These are phyloP conservation scores for Puntigrus tetrazona DNA, from an alignment of 2,113 vertebrate genomes.

Conservation along the genomic window DNA sequence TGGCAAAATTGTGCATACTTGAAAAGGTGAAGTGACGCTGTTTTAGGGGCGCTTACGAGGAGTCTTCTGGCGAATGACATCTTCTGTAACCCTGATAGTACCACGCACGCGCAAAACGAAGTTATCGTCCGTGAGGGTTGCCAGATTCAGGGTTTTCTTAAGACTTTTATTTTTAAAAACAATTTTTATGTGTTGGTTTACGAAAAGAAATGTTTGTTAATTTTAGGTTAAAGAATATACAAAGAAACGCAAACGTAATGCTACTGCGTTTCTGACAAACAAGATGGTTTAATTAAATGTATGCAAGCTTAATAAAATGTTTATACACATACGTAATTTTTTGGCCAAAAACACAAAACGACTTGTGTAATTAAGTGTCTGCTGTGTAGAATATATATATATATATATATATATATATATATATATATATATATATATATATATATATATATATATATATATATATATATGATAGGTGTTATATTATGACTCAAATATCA, in stretches of 20 bases:
- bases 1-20: conserved; percentile 28
- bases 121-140: neutral
- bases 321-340: neutral
- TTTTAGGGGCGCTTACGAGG: conserved; percentile 63
- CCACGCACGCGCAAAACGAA: neutral
- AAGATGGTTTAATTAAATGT: neutral
- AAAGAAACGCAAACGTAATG: neutral
- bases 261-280: neutral
- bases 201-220: too few species aligned
- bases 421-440: too few species aligned
- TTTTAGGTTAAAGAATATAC: too few species aligned
- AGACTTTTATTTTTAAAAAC: neutral
- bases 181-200: neutral
- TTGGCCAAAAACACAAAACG: neutral
- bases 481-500: neutral
- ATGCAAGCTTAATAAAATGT: neutral
- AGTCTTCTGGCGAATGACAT: conserved; percentile 64
- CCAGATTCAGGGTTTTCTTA: conserved; percentile 27
- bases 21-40: conserved; percentile 48
- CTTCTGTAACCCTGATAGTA: conserved; percentile 59
- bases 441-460: too few species aligned
- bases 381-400: too few species aligned
- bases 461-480: neutral
- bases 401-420: too few species aligned
- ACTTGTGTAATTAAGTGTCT: neutral